Evolutionary conservation across 2,113 vertebrate species (phyloP), one percentile per base, ranked within the genome.

Genomic region (Mixornis gularis): DNA sequence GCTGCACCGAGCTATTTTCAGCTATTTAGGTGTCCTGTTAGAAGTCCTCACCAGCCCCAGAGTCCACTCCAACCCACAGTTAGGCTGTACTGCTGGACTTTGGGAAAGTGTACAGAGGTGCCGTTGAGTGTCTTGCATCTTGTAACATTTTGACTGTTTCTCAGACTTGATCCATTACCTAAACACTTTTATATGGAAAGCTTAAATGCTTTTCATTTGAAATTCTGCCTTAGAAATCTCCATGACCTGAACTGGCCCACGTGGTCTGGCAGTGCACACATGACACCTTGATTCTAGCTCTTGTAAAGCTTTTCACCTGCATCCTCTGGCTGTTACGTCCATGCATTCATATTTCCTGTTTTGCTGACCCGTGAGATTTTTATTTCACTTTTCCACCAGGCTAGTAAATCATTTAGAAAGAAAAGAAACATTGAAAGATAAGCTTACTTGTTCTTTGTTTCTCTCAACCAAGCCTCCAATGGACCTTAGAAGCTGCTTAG

Each of bases 191-290:
- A 18, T 7, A 27, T 2, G 12, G 25, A 58, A 76, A 43, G 9
- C 8, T 69, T 43, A 46, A 77, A 62, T 1, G 30, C 7, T 76
- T 52, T 60, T 40, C 26, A 63, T 81, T 52, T 36, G 7, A 24
- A 60, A 64, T 58, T 65, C 49, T 81, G 58, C 30, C 32, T 52
- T 30, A 43, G 60, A 74, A 78, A 52, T 30, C 77, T 43, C 52
- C 15, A 5, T 7, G 62, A 59, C 25, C 27, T 1, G 9, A 74
- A 36, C 40, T 27, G 0, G 0, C 7, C 38, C 46, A 17, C 16
- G 53, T 32, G 81, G 29, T 48, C 48, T 60, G 80, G 72, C 89
- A 66, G 48, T 0, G 25, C n/a, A 24, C 13, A 4, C 5, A 5
- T 0, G 7, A 49, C 55, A 74, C 59, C 25, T 38, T 15, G 21